Percentiles rank a stretch among this genome's conserved stretches.
phyloP scores from a whole-genome alignment of 1,140 invertebrate species.

The Rhyacophila brunnea region DNA sequence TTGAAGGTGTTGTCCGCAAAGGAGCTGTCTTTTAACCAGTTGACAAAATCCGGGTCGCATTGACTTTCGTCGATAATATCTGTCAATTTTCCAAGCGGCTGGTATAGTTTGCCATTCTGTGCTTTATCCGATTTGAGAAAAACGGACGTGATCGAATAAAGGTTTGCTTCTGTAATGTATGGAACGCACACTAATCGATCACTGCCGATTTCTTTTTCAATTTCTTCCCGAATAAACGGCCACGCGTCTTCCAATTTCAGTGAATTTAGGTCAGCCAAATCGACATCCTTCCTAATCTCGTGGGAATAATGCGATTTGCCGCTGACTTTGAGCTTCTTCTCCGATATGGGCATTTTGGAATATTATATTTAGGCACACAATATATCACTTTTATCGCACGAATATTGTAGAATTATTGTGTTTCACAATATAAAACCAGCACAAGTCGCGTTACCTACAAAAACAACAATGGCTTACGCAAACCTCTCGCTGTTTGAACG shows the following conservation, averaged over 20 bases:
- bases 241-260: slow-evolving; percentile 52
- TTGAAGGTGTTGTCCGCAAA: slow-evolving; percentile 49
- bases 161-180: slow-evolving; percentile 51
- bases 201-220: slow-evolving; percentile 52
- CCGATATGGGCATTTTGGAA: slow-evolving; percentile 48
- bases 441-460: too few species aligned
- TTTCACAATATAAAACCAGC: too few species aligned
- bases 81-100: slow-evolving; percentile 46
- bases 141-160: slow-evolving; percentile 49
- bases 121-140: slow-evolving; percentile 49
- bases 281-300: slow-evolving; percentile 53
- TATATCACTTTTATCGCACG: too few species aligned
- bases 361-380: too few species aligned
- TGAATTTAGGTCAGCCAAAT: slow-evolving; percentile 47
- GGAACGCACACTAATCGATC: slow-evolving; percentile 52
- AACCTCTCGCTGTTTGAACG: too few species aligned
- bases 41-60: slow-evolving; percentile 45
- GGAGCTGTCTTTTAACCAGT: slow-evolving; percentile 43
- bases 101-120: slow-evolving; percentile 43
- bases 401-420: too few species aligned
- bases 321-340: slow-evolving; percentile 44
- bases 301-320: slow-evolving; percentile 52
- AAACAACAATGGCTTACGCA: too few species aligned
- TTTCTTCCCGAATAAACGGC: slow-evolving; percentile 55
- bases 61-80: slow-evolving; percentile 47